Conservation (phyloP, 2,888 invertebrate species). For the Panopea generosa region DNA sequence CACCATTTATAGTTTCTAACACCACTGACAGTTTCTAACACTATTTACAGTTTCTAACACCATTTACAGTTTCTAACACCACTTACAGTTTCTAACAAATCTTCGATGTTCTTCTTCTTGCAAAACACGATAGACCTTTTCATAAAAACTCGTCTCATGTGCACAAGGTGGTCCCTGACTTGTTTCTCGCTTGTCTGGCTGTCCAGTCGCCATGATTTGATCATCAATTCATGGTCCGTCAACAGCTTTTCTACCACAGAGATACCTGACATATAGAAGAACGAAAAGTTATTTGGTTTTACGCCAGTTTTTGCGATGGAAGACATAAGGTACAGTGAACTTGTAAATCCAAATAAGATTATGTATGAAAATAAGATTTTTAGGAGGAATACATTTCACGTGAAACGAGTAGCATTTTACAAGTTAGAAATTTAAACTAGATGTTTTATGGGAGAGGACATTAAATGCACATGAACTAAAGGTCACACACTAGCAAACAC, state of each 20-base stretch:
- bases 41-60: slow-evolving; percentile 75
- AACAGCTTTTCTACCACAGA: slow-evolving; percentile 73
- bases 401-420: too few relatives aligned
- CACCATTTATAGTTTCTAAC: too few relatives aligned
- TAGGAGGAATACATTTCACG: too few relatives aligned
- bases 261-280: slow-evolving; percentile 62
- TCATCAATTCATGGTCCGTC: slow-evolving; percentile 74
- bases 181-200: slow-evolving; percentile 46
- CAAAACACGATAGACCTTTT: slow-evolving; percentile 77
- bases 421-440: too few relatives aligned
- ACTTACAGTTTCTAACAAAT: slow-evolving; percentile 75
- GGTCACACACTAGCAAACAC: too few relatives aligned
- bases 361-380: too few relatives aligned
- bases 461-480: too few relatives aligned
- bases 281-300: background rate
- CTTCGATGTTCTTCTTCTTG: slow-evolving; percentile 64
- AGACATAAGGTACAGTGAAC: too few relatives aligned
- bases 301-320: too few relatives aligned
- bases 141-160: slow-evolving; percentile 78
- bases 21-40: background rate
- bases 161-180: slow-evolving; percentile 74
- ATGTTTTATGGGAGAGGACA: too few relatives aligned
- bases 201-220: slow-evolving; percentile 76
- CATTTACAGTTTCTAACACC: background rate
- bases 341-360: too few relatives aligned